phyloP scores from a whole-genome alignment of 2,113 vertebrate genomes.

The Oostethus manadensis region DNA sequence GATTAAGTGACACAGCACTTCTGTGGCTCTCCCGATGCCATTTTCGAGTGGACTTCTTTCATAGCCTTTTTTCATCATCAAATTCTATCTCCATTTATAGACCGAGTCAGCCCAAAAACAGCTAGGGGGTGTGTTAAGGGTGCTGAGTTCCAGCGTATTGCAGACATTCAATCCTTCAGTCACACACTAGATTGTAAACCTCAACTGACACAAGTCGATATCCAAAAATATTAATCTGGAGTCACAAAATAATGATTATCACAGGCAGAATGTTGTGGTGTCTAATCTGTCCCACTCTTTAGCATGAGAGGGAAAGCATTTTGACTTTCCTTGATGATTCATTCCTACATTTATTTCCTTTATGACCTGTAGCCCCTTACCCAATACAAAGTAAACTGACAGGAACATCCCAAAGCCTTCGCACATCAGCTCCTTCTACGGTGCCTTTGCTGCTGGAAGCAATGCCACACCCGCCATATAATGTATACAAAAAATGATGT shows the following conservation, averaged over 20 bases:
- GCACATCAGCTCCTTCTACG: neutral
- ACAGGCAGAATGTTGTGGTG: too few relatives aligned
- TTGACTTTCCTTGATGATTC: neutral
- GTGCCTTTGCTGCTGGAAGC: neutral
- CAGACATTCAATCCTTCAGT: neutral
- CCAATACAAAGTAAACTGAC: neutral
- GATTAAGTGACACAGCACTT: constrained; percentile 54
- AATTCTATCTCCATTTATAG: constrained; percentile 8
- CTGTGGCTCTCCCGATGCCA: constrained; percentile 41
- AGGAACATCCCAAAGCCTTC: neutral
- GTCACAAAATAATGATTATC: too few relatives aligned
- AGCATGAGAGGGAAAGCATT: neutral
- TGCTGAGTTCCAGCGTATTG: neutral
- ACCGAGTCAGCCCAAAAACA: neutral
- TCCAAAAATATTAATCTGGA: too few relatives aligned
- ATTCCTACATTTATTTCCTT: constrained; percentile 1
- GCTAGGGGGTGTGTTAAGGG: neutral
- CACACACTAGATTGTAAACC: neutral
- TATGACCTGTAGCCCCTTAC: neutral
- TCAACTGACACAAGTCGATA: too few relatives aligned
- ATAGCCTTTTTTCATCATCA: too few relatives aligned
- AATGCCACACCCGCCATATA: neutral
- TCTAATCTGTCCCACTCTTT: too few relatives aligned
- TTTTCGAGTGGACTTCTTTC: too few relatives aligned
- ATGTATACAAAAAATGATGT: neutral